phyloP scores from a whole-genome alignment of 1,140 invertebrate genomes.

The Neotoxoptera formosana region DNA sequence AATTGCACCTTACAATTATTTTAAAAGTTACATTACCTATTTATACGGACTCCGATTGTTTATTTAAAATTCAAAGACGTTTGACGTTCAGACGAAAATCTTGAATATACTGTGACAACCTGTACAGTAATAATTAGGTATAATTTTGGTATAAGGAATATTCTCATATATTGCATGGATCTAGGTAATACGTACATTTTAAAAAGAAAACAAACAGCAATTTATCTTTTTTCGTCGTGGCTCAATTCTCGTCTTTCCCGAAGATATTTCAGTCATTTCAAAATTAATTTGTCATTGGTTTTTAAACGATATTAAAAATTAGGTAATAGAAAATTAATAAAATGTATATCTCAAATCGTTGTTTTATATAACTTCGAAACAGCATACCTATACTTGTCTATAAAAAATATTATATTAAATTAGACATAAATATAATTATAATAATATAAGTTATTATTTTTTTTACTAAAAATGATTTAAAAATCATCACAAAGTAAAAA shows the following conservation, averaged over 20 bases:
- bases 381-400: no score
- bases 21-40: neutral
- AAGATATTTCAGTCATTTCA: neutral
- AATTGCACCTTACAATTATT: neutral
- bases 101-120: neutral
- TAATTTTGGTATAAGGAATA: no score
- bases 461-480: neutral
- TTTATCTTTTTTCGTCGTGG: no score
- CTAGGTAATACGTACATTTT: no score
- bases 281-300: neutral
- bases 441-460: neutral
- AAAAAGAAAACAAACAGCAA: no score
- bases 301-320: neutral
- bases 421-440: neutral
- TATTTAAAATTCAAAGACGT: neutral
- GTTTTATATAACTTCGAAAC: neutral
- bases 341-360: neutral
- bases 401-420: neutral
- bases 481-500: neutral
- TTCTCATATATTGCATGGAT: no score
- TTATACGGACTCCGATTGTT: neutral
- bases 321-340: neutral
- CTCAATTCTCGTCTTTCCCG: neutral
- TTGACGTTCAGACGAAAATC: neutral
- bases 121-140: neutral